Base-by-base conservation (phyloP, 2,113 vertebrate genomes). In the Festucalex cinctus region DNA sequence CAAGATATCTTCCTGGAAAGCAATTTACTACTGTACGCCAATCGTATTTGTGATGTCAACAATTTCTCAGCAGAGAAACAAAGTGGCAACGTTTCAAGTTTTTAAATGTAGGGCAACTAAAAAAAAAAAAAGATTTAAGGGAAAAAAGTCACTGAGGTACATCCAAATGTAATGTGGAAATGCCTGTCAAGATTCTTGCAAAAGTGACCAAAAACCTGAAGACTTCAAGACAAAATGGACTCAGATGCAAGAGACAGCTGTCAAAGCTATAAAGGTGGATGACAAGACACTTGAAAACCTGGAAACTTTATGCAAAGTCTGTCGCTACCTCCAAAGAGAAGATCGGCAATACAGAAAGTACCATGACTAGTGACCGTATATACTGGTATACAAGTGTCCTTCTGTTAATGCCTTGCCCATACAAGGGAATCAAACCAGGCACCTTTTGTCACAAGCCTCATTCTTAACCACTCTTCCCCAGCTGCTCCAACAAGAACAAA, bases 401-500 rank as follows among this genome's bases (percentile, higher is more conserved):
- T n/a, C 48, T 51, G 48, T 17, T 51, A 20, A 51, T 9, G 39
- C 39, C 39, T 41, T 3, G 39, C 12, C 12, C 39, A 4, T 32
- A 32, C 4, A 4, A 4, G 28, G 28, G 28, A 41, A 13, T 41
- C 9, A 12, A 41, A 51, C 20, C 5, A 32, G n/a, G 48, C 20
- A 51, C 8, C 20, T 51, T 51, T 51, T 3, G 48, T 51, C n/a
- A 3, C 48, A 51, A 51, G 48, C 48, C 48, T 51, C 48, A n/a
- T 9, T 22, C 8, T 9, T n/a, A n/a, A n/a, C 48, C 48, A 10
- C 48, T 51, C 8, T 22, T n/a, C 13, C 63, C 66, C 43, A 73
- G 41, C 39, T 53, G 54, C 57, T n/a, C 35, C 74, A 74, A 41
- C 67, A 51, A 44, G 70, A 69, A 81, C 76, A 71, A 19, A 82